Conservation (phyloP, 2,888 invertebrate species). For the Netelia melanura region DNA sequence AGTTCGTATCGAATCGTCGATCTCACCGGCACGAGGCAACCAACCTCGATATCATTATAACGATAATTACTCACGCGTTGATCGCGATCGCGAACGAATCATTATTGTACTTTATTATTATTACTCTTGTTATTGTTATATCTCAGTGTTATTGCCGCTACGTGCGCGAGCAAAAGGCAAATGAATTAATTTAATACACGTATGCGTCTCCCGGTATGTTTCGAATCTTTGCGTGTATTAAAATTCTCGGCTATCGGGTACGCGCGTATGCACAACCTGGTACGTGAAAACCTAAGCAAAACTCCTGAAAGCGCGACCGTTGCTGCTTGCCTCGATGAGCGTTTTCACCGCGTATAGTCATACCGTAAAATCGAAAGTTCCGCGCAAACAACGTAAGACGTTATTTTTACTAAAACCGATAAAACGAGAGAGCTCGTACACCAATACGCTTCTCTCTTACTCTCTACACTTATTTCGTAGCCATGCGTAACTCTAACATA, state of each 20-base stretch:
- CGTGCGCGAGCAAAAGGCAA: constrained; percentile 15
- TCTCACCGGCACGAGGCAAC: constrained; percentile 32
- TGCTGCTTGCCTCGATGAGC: constrained; percentile 69
- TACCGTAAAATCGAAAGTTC: constrained; percentile 78
- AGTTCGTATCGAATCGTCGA: constrained; percentile 26
- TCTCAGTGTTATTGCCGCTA: not conserved
- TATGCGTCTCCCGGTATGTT: constrained; percentile 38
- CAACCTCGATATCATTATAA: constrained; percentile 58
- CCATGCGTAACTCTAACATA: too few relatives aligned
- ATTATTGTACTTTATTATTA: constrained; percentile 22
- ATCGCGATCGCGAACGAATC: constrained; percentile 51
- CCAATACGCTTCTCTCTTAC: constrained; percentile 1
- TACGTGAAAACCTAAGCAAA: constrained; percentile 53
- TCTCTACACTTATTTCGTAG: not conserved
- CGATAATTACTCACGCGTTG: constrained; percentile 65
- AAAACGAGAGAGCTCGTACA: constrained; percentile 59
- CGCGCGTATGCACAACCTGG: constrained; percentile 8
- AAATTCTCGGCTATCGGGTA: constrained; percentile 14
- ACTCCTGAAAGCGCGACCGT: constrained; percentile 80
- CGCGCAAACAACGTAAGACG: constrained; percentile 68
- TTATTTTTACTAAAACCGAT: constrained; percentile 67
- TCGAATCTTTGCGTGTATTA: not conserved
- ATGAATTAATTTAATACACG: constrained; percentile 53
- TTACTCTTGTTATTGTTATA: constrained; percentile 41
- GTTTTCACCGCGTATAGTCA: constrained; percentile 67